Evolutionary conservation across 2,797 vertebrate species (phyloP).

Genomic region (Enteromius mattozi): DNA sequence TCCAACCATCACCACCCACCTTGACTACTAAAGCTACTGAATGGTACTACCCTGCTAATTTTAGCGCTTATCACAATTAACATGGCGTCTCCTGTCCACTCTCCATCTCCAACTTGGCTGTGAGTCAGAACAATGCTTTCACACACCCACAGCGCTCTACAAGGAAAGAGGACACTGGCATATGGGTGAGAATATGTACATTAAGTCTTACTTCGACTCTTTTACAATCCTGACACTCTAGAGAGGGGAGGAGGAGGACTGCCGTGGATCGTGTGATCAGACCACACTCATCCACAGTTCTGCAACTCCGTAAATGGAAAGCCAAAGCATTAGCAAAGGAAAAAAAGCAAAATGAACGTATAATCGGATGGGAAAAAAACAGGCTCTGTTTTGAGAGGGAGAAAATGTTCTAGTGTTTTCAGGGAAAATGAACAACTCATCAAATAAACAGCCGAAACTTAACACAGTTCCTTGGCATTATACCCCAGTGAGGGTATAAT

Average conservation of each 20-base stretch:
- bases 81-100: slow-evolving; percentile 48
- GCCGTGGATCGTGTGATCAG: slow-evolving; percentile 64
- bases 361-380: slow-evolving; percentile 56
- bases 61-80: slow-evolving; percentile 35
- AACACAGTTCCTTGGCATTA: slow-evolving; percentile 72
- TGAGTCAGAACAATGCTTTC: slow-evolving; percentile 54
- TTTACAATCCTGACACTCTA: slow-evolving; percentile 73
- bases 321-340: slow-evolving; percentile 62
- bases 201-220: slow-evolving; percentile 48
- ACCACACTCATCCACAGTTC: slow-evolving; percentile 55
- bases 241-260: slow-evolving; percentile 79
- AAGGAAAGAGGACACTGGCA: slow-evolving; percentile 59
- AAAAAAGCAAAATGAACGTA: slow-evolving; percentile 57
- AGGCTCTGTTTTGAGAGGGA: slow-evolving; percentile 40
- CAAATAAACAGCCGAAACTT: slow-evolving; percentile 63
- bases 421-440: slow-evolving; percentile 52
- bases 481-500: slow-evolving; percentile 71
- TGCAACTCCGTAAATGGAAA: slow-evolving; percentile 56
- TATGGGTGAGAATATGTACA: slow-evolving; percentile 46
- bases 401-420: slow-evolving; percentile 43
- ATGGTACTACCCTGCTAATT: slow-evolving; percentile 41
- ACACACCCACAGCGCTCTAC: slow-evolving; percentile 51
- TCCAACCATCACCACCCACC: slow-evolving; percentile 58
- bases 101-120: slow-evolving; percentile 55
- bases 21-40: slow-evolving; percentile 34